Evolutionary conservation across 23 tunicate genomes (phyloP).

Genomic region (Clavelina lepadiformis): DNA sequence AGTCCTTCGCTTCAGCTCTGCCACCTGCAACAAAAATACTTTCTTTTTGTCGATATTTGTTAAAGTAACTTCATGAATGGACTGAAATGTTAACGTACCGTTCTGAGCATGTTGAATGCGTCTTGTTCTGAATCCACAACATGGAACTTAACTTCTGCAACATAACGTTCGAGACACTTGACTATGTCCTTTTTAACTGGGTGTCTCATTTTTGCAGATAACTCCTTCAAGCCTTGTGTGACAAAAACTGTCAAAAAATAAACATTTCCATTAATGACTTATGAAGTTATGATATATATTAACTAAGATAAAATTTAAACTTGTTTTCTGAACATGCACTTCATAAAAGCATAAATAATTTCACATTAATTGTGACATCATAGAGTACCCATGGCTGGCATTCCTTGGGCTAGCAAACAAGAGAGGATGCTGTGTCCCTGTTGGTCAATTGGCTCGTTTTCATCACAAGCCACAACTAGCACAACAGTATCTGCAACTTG

Average conservation of each 20-base stretch:
- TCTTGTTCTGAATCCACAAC: constrained; percentile 55
- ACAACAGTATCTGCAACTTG: constrained; percentile 67
- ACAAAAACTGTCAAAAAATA: constrained; percentile 42
- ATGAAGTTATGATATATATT: too few relatives aligned
- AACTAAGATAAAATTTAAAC: too few relatives aligned
- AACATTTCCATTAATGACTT: not conserved
- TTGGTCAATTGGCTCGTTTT: constrained; percentile 57
- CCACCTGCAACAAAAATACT: too few relatives aligned
- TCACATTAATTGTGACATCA: too few relatives aligned
- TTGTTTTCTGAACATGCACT: too few relatives aligned
- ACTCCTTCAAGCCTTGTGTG: constrained; percentile 35
- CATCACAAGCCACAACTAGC: constrained; percentile 46
- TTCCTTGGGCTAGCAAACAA: constrained; percentile 58
- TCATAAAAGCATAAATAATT: too few relatives aligned
- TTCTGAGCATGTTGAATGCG: constrained; percentile 41
- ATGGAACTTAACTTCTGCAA: constrained; percentile 35
- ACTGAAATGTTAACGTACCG: constrained; percentile 31
- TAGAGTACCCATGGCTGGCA: constrained; percentile 74
- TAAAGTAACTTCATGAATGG: not conserved
- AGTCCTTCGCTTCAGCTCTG: constrained; percentile 52
- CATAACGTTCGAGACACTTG: constrained; percentile 33
- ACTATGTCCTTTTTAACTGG: constrained; percentile 45
- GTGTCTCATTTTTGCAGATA: constrained; percentile 35
- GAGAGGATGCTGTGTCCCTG: constrained; percentile 43
- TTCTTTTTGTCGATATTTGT: not conserved